Evolutionary conservation across 2,113 vertebrate genomes (phyloP).

Genomic region (Osmerus eperlanus): DNA sequence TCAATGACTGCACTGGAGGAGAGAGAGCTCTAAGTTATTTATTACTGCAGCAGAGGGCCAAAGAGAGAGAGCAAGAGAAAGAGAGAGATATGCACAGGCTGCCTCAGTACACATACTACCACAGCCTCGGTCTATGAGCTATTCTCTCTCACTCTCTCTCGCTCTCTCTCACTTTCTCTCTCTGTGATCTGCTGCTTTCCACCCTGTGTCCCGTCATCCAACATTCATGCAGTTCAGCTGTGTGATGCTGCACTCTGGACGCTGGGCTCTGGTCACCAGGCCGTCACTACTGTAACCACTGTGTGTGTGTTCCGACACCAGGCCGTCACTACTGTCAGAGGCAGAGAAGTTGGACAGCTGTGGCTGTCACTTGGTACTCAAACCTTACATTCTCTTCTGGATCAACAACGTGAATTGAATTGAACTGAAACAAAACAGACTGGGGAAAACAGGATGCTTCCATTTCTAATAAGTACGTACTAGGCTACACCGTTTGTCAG

Average conservation of each 20-base stretch:
- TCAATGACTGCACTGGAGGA: conserved; percentile 58
- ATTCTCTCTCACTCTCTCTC: conserved; percentile 15
- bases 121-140: conserved; percentile 19
- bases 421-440: not conserved
- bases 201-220: too few relatives aligned
- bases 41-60: conserved; percentile 66
- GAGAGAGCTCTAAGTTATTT: conserved; percentile 71
- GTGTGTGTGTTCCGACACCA: not conserved
- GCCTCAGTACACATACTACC: conserved; percentile 45
- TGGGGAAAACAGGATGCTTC: too few relatives aligned
- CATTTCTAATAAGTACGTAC: too few relatives aligned
- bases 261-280: too few relatives aligned
- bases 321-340: not conserved
- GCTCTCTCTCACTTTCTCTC: too few relatives aligned
- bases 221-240: too few relatives aligned
- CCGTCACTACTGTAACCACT: not conserved
- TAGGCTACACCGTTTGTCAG: too few relatives aligned
- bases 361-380: not conserved
- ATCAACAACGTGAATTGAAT: too few relatives aligned
- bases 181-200: too few relatives aligned
- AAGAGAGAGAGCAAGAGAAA: too few relatives aligned
- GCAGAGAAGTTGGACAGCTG: not conserved
- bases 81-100: conserved; percentile 21
- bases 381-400: not conserved
- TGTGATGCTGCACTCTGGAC: too few relatives aligned